phyloP scores from a whole-genome alignment of 2,113 vertebrate species.

The Xiphophorus couchianus region DNA sequence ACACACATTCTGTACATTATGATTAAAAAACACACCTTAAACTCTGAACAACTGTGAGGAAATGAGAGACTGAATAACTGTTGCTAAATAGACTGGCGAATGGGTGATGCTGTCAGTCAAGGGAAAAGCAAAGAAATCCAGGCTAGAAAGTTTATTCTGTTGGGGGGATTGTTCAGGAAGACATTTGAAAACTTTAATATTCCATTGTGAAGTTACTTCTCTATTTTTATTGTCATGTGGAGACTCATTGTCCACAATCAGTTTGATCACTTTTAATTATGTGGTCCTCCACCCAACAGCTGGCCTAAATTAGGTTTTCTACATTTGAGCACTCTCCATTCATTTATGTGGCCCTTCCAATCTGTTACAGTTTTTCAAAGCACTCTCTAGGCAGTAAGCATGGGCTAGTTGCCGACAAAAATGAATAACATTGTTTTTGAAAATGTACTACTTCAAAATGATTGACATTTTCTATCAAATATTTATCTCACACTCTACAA shows the following conservation, averaged over 20 bases:
- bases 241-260: constrained; percentile 60
- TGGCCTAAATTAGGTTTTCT: constrained; percentile 59
- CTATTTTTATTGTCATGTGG: constrained; percentile 49
- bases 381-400: neutral
- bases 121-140: constrained; percentile 41
- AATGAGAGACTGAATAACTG: constrained; percentile 53
- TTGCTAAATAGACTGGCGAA: constrained; percentile 40
- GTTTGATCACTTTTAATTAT: constrained; percentile 70
- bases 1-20: constrained; percentile 26
- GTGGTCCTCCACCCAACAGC: constrained; percentile 56
- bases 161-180: constrained; percentile 52
- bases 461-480: no score
- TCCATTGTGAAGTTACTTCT: constrained; percentile 56
- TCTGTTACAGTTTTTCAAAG: constrained; percentile 32
- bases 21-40: constrained; percentile 21
- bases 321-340: constrained; percentile 29
- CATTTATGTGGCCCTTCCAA: constrained; percentile 5
- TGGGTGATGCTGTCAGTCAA: constrained; percentile 45
- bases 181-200: constrained; percentile 61
- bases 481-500: no score
- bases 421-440: neutral
- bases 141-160: constrained; percentile 64
- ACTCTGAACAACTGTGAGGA: constrained; percentile 26
- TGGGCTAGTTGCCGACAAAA: neutral
- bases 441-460: neutral